Evolutionary conservation across 2,797 vertebrate genomes (phyloP), one percentile per base, ranked within the genome.

Genomic region (Schizothorax lantsangensis): DNA sequence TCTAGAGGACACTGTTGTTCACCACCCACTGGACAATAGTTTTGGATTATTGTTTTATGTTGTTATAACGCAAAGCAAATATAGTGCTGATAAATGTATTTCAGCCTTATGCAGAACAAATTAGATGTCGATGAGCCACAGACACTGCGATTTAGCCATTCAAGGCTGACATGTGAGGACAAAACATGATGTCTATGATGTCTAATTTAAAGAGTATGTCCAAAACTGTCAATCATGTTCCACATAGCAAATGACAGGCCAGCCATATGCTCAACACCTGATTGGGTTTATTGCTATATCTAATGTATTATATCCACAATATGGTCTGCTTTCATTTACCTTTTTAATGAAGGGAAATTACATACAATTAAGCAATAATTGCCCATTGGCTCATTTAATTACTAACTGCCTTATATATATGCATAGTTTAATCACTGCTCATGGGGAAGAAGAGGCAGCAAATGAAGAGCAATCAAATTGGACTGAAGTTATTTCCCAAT

Each of bases 331-430:
- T 89, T 82, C 81, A 86, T 90, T 89, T 90, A 88, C 84, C 84
- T 89, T 90, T 88, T 84, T 84, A 90, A 90, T 89, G 81, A 90
- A 87, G 47, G 86, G 62, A 85, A 89, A 90, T 90, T 85, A 83
- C 84, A 82, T 89, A 87, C 88, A 88, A 89, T 90, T 89, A 86
- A 88, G 81, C 87, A 89, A 88, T 90, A 90, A 90, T 90, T 88
- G 86, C 73, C 88, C 84, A 86, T 89, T 90, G 88, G 88, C 88
- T 89, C 84, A 81, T 86, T 89, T 90, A 90, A 88, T 90, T 90
- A 97, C 97, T 97, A 97, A 97, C 96, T 96, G 95, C 96, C 95
- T 97, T 96, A 96, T 97, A 98, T 97, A 97, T 96, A 96, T 96
- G 96, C 96, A 94, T 96, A 96, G 97, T 96, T 98, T 97, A 98